Conservation (phyloP, 1,140 invertebrate genomes). For the Drosophila sechellia region DNA sequence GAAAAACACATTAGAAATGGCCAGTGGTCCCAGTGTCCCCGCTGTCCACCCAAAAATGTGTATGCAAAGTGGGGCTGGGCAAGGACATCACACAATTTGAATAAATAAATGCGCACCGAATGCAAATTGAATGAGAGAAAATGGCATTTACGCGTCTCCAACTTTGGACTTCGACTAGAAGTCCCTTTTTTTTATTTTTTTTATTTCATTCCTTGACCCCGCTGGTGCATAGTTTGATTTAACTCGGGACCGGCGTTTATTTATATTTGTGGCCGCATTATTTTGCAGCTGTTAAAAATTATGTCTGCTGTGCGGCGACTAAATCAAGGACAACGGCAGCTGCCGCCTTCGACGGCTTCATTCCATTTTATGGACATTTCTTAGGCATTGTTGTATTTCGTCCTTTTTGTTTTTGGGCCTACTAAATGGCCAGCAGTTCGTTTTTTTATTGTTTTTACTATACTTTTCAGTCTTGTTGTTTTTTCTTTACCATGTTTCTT, state of each 20-base stretch:
- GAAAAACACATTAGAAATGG: slow-evolving; percentile 72
- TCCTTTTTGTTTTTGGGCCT: slow-evolving; percentile 17
- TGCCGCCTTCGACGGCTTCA: slow-evolving; percentile 36
- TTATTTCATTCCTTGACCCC: not conserved
- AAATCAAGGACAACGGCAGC: slow-evolving; percentile 64
- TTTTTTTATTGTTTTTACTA: slow-evolving; percentile 30
- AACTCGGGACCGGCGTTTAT: slow-evolving; percentile 67
- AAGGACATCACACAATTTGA: slow-evolving; percentile 74
- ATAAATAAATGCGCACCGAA: slow-evolving; percentile 79
- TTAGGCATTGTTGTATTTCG: slow-evolving; percentile 42
- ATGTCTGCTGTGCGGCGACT: slow-evolving; percentile 44
- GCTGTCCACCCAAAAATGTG: slow-evolving; percentile 51
- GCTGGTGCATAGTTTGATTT: slow-evolving; percentile 68
- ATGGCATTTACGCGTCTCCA: slow-evolving; percentile 70
- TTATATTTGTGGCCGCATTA: slow-evolving; percentile 79
- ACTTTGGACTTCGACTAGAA: slow-evolving; percentile 12
- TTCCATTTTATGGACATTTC: slow-evolving; percentile 40
- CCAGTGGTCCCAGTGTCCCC: slow-evolving; percentile 16
- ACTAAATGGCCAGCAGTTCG: not conserved
- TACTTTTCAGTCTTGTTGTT: slow-evolving; percentile 17
- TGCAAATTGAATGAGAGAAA: slow-evolving; percentile 80
- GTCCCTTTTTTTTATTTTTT: not conserved
- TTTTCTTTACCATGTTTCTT: slow-evolving; percentile 3
- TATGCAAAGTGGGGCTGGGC: slow-evolving; percentile 71
- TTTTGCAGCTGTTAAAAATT: slow-evolving; percentile 78